Evolutionary conservation across 2,888 invertebrate genomes (phyloP), one percentile per base, ranked within the genome.

Genomic region (Pilophorus perplexus): DNA sequence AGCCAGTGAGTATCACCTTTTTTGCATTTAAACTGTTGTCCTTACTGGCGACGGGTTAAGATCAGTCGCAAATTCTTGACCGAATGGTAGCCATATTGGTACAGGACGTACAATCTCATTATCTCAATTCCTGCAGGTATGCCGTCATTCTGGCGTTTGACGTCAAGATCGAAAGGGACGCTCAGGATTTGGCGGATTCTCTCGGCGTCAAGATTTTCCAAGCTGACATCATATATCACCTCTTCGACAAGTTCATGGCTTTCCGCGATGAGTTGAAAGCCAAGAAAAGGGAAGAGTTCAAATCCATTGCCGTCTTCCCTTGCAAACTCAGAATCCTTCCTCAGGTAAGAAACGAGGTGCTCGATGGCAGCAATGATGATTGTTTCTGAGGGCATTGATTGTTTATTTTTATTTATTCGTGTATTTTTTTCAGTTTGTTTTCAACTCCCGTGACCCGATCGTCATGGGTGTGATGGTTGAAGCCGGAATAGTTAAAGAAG

Each of bases 121-220:
- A 33, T 33, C 33, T 33, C 33, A 33, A 33, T n/a, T 20, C 72
- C 77, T 76, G 6, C 77, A 92, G 91, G 78, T 93, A 88, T 79
- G 98, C 99, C 55, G 93, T 93, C 67, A 98, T 99, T 76, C 82
- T 99, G 73, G 99, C 99, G n/a, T 99, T 99, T 77, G 99, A 99
- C 79, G 99, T 99, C 18, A 96, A 95, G 81, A 86, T 98, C 65
- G 99, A 99, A 77, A 85, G 92, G 67, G 99, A 99, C 76, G 99
- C 98, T 1, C 98, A 99, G 80, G 96, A 97, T 75, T 80, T 98
- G 78, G 99, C 99, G 0, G 98, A 99, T 77, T 84, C 86, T 67
- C 78, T 96, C 68, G 93, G 93, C 66, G 94, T 97, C 64, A 92
- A 89, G 80, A 93, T 99, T 77, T 99, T 99, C 84, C 86, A 92